Conservation (phyloP, 2,797 vertebrate species). For the Gallinago nigripennis region DNA sequence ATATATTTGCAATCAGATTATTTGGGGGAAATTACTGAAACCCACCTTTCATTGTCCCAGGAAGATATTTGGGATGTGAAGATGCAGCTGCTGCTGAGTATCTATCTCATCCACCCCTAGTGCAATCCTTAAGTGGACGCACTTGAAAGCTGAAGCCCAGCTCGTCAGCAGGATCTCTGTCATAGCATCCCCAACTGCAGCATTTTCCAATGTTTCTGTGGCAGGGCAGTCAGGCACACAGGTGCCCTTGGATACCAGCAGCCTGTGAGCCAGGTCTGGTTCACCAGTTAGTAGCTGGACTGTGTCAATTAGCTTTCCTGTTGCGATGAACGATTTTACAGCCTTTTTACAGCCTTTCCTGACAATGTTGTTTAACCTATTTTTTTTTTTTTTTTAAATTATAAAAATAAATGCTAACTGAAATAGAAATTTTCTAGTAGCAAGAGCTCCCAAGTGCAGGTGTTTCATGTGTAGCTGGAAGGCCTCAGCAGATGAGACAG, state of each 20-base stretch:
- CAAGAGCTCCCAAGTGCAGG: not conserved
- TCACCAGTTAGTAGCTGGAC: accelerated
- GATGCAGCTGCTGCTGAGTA: not conserved
- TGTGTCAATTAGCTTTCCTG: not conserved
- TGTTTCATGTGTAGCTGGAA: not conserved
- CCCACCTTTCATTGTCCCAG: not conserved
- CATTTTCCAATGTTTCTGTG: not conserved
- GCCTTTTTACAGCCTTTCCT: not conserved
- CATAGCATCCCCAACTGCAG: accelerated
- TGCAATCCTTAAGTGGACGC: accelerated
- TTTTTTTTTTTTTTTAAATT: too few species aligned
- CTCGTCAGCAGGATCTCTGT: not conserved
- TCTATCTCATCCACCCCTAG: not conserved
- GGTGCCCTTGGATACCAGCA: not conserved
- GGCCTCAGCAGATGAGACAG: not conserved
- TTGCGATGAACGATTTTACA: not conserved
- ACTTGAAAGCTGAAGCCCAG: not conserved
- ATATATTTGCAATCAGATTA: not conserved
- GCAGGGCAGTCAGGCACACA: not conserved
- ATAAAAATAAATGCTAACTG: not conserved
- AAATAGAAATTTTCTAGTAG: not conserved
- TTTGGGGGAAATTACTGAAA: not conserved
- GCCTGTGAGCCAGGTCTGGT: not conserved
- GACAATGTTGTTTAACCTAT: not conserved
- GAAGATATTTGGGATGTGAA: not conserved